Evolutionary conservation across 1,140 invertebrate species (phyloP), one percentile per base, ranked within the genome.

Genomic region (Wiebesia pumilae): DNA sequence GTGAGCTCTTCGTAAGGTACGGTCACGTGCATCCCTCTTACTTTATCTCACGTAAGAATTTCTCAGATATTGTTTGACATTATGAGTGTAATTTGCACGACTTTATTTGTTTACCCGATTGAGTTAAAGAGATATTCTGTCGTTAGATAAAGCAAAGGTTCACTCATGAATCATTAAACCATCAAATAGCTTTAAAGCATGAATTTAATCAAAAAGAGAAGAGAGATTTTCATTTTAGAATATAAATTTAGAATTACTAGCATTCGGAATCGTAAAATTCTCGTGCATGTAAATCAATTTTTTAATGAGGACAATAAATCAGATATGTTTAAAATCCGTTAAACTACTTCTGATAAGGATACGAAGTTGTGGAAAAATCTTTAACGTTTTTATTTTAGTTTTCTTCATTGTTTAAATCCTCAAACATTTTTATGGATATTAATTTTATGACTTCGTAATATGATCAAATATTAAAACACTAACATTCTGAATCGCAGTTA

Each of bases 1-100:
- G 93, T 90, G 93, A 94, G 92, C 93, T 94, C 91, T 94, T 92
- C 92, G 90, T 94, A 92, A 94, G 93, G 93, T 94, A 94, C 92
- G 93, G 91, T 92, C 91, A 92, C 89, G 90, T 90, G 90, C 86
- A 84, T 67, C 40, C 89, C 90, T 91, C 90, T 90, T 90, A 89
- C 91, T 92, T 93, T 91, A 88, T 77, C 81, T 87, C 79, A 87
- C 81, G 54, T 73, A 67, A 81, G 79, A 87, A 86, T 87, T 86
- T 51, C 67, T 38, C n/a, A 77, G 35, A 58, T 16, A 82, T 27
- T 24, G 30, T 83, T 75, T 73, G 43, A 54, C 69, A 62, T 86
- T 14, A 75, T 21, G 21, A 24, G 0, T 71, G 4, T 71, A 84
- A 84, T 73, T 54, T 51, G 1, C 40, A 78, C 12, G 12, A 33